A percentile compares a stretch with the other conserved stretches of the same genome.
Conservation (phyloP, 2,113 vertebrate genomes). For the Pachyramphus minor region DNA sequence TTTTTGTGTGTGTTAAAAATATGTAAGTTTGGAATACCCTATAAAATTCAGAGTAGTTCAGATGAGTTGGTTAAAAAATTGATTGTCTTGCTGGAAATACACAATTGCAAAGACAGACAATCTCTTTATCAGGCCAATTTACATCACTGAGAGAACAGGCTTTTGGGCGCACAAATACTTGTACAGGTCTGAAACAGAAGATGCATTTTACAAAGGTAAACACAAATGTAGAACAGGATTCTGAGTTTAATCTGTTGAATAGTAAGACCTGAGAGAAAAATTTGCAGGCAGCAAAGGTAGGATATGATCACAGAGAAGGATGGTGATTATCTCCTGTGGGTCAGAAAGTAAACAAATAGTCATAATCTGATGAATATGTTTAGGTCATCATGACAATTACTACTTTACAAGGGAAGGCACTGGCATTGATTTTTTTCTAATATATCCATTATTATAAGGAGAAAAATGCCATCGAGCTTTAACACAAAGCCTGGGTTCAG, state of each 20-base stretch:
- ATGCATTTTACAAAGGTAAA: not conserved
- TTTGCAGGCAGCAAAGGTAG: not conserved
- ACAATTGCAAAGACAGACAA: not conserved
- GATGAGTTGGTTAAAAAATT: not conserved
- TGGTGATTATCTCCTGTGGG: not conserved
- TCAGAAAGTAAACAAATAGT: not conserved
- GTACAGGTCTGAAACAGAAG: not conserved
- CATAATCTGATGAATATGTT: not conserved
- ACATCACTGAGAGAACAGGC: not conserved
- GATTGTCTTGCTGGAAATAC: not conserved
- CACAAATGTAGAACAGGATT: not conserved
- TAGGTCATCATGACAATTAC: not conserved
- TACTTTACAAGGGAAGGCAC: not conserved
- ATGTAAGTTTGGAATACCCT: not conserved
- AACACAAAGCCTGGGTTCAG: not conserved
- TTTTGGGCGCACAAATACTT: not conserved
- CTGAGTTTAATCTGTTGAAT: not conserved
- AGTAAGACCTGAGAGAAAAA: not conserved
- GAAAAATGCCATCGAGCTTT: not conserved
- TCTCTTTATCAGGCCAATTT: not conserved
- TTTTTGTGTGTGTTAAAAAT: not conserved
- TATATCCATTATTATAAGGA: not conserved
- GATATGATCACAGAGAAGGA: not conserved
- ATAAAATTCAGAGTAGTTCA: not conserved
- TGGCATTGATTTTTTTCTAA: not conserved